phyloP scores from a whole-genome alignment of 2,113 vertebrate species.

The Notothenia rossii region DNA sequence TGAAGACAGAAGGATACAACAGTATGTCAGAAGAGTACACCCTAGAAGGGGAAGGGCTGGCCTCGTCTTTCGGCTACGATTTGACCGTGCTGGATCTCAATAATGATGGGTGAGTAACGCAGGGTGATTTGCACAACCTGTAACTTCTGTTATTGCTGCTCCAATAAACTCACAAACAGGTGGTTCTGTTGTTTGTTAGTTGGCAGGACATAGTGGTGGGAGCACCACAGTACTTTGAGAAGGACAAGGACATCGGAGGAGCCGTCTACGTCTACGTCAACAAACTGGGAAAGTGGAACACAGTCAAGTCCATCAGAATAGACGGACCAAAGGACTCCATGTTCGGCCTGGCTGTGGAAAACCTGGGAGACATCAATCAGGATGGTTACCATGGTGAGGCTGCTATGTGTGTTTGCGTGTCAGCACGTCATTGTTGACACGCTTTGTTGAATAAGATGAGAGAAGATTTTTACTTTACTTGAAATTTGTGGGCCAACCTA shows the following conservation, averaged over 20 bases:
- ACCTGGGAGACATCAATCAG: slow-evolving; percentile 82
- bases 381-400: slow-evolving; percentile 72
- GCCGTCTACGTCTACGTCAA: slow-evolving; percentile 94
- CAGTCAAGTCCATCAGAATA: slow-evolving; percentile 85
- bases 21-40: slow-evolving; percentile 84
- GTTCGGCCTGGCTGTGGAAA: slow-evolving; percentile 96
- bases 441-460: neutral
- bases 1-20: slow-evolving; percentile 78
- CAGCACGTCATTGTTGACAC: neutral
- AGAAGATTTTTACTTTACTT: no score
- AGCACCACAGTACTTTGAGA: slow-evolving; percentile 95
- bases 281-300: slow-evolving; percentile 86
- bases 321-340: slow-evolving; percentile 91
- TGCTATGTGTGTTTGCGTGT: neutral
- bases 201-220: slow-evolving; percentile 98
- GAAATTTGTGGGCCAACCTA: no score
- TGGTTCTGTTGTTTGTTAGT: slow-evolving; percentile 68
- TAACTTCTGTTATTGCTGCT: neutral
- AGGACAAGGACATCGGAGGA: slow-evolving; percentile 90
- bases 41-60: slow-evolving; percentile 93
- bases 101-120: slow-evolving; percentile 87
- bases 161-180: neutral
- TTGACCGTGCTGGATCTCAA: slow-evolving; percentile 95
- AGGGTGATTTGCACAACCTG: neutral
- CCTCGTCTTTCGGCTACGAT: slow-evolving; percentile 97